A percentile compares a stretch with the other conserved stretches of the same genome.
Conservation (phyloP, 1,140 invertebrate genomes). For the Anoplophora glabripennis region DNA sequence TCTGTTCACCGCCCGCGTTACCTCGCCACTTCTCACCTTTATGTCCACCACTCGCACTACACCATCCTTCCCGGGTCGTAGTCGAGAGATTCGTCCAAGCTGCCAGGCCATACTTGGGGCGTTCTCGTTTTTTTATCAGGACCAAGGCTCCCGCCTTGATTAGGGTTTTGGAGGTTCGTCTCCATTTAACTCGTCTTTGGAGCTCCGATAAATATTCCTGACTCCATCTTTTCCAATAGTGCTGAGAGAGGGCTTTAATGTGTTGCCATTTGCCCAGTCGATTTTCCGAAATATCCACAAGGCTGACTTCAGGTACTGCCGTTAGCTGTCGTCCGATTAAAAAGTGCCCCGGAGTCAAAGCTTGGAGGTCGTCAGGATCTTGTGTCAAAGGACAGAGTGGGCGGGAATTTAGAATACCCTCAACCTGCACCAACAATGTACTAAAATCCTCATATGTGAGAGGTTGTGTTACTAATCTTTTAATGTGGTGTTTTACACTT, state of each 20-base stretch:
- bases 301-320: conserved; percentile 2
- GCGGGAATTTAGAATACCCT: conserved; percentile 28
- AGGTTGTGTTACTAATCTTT: too few relatives aligned
- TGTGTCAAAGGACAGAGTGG: conserved; percentile 21
- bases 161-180: neutral
- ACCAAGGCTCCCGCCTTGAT: conserved; percentile 15
- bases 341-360: conserved; percentile 31
- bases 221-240: conserved; percentile 16
- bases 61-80: conserved; percentile 41
- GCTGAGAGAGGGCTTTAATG: neutral
- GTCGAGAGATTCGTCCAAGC: conserved; percentile 34
- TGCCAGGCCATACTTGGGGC: conserved; percentile 24
- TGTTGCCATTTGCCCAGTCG: conserved; percentile 3
- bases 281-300: neutral
- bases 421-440: too few relatives aligned
- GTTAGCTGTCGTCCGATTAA: conserved; percentile 25
- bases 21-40: conserved; percentile 28
- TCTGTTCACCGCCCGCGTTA: neutral
- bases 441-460: too few relatives aligned
- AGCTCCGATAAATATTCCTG: conserved; percentile 28
- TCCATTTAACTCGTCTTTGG: conserved; percentile 26
- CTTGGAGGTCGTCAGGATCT: conserved; percentile 25
- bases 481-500: too few relatives aligned
- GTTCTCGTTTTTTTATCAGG: conserved; percentile 22
- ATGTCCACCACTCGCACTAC: conserved; percentile 38